phyloP scores from a whole-genome alignment of 2,888 invertebrate genomes.

The Desoria tigrina region DNA sequence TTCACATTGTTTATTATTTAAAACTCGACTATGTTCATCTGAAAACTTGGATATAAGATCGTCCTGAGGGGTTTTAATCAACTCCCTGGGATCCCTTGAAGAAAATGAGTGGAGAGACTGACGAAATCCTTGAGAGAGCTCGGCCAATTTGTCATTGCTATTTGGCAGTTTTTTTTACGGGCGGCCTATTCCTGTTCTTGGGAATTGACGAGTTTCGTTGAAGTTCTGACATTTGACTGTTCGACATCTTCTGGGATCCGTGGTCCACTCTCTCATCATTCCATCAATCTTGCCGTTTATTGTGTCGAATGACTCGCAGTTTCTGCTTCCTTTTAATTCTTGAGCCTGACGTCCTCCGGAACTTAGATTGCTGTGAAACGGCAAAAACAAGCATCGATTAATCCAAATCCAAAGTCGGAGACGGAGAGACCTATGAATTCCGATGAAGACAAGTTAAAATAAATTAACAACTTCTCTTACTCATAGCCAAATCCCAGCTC shows the following conservation, averaged over 20 bases:
- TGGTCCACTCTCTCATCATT: not conserved
- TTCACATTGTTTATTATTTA: no score
- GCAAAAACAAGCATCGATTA: no score
- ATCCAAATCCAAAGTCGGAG: no score
- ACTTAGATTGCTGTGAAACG: no score
- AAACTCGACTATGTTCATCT: no score
- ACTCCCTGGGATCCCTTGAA: not conserved
- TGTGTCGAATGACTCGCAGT: no score
- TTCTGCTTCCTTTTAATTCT: no score
- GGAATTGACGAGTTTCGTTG: not conserved
- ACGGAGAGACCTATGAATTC: no score
- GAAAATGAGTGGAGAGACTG: not conserved
- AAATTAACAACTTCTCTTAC: not conserved
- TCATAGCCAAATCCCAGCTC: not conserved
- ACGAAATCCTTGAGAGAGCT: not conserved
- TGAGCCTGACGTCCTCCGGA: no score
- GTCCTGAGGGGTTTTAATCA: not conserved
- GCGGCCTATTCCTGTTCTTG: not conserved
- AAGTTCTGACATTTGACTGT: not conserved
- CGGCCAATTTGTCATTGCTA: not conserved
- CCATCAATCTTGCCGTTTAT: not conserved
- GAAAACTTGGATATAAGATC: not conserved
- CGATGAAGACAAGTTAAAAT: no score
- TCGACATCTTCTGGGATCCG: not conserved
- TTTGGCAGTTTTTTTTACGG: not conserved